Percentiles rank a stretch among this genome's conserved stretches.
Evolutionary conservation across 2,113 vertebrate species (phyloP).

Genomic region (Vombatus ursinus): DNA sequence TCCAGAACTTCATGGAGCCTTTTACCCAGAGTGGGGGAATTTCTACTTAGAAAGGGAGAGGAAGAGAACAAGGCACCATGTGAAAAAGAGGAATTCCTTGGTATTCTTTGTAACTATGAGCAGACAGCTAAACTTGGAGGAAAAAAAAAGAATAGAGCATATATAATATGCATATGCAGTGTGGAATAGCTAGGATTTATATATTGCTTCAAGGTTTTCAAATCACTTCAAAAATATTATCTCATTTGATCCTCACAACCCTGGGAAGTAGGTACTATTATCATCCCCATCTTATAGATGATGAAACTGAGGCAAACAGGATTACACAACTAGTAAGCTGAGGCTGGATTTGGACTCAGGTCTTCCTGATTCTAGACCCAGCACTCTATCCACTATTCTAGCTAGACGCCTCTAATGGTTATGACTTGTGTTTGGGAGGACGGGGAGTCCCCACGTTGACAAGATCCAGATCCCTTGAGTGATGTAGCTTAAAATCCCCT

Average conservation of each 20-base stretch:
- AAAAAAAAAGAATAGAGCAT: not conserved
- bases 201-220: too few species aligned
- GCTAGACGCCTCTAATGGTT: not conserved
- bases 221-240: too few species aligned
- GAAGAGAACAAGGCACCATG: too few species aligned
- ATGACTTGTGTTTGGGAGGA: not conserved
- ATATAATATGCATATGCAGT: too few species aligned
- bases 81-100: not conserved
- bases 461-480: not conserved
- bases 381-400: not conserved
- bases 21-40: not conserved
- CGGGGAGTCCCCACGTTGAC: not conserved
- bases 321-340: too few species aligned
- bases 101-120: not conserved
- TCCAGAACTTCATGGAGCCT: not conserved
- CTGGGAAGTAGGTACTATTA: too few species aligned
- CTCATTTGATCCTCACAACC: too few species aligned
- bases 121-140: not conserved
- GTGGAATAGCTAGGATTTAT: too few species aligned
- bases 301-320: too few species aligned
- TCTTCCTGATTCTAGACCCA: not conserved
- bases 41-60: too few species aligned
- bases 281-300: too few species aligned
- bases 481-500: not conserved
- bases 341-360: not conserved